Conservation (phyloP, 2,888 invertebrate species). For the Xestoiulus laeticollis region DNA sequence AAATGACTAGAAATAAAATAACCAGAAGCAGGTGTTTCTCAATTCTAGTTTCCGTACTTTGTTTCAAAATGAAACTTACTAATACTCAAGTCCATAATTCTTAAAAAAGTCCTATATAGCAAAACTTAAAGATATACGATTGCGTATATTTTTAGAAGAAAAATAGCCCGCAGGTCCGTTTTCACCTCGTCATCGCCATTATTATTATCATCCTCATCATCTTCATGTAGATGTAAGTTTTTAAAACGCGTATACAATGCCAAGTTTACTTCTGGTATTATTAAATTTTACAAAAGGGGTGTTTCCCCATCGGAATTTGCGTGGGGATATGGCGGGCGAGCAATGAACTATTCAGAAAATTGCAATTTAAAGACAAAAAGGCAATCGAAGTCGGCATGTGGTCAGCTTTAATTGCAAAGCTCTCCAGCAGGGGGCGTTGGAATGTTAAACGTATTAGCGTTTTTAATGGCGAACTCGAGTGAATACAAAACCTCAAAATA, state of each 20-base stretch:
- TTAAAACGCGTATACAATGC: not conserved
- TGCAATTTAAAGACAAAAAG: constrained; percentile 23
- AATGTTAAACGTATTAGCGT: not conserved
- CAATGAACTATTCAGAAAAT: constrained; percentile 34
- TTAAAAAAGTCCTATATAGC: too few species aligned
- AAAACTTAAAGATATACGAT: not conserved
- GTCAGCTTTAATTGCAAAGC: not conserved
- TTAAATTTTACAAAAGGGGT: not conserved
- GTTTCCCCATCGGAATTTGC: not conserved
- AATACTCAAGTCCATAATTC: too few species aligned
- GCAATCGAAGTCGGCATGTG: not conserved
- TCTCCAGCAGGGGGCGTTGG: not conserved
- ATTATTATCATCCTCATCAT: not conserved
- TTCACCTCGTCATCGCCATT: constrained; percentile 15
- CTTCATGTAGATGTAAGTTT: not conserved
- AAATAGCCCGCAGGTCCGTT: not conserved
- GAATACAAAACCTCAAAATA: not conserved
- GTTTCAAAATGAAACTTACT: too few species aligned
- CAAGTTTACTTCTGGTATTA: constrained; percentile 21
- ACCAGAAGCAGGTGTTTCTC: too few species aligned
- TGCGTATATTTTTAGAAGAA: not conserved
- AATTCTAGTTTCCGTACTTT: too few species aligned
- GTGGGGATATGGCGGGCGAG: not conserved
- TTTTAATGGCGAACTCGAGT: not conserved
- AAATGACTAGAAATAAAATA: too few species aligned